Conservation (phyloP, 2,888 invertebrate genomes). For the Metopia argyrocephala region DNA sequence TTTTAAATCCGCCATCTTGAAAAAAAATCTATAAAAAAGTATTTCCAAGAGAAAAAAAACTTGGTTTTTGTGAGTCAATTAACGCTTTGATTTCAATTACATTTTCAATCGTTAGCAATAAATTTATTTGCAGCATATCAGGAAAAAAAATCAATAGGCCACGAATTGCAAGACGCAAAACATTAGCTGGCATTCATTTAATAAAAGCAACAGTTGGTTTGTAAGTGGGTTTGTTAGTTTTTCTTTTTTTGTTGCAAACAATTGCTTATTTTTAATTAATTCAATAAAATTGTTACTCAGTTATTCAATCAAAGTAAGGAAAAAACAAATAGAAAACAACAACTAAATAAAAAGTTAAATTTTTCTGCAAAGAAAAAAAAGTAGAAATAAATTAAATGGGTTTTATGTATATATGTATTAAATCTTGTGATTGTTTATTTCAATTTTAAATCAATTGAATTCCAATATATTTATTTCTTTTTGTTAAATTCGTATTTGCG, state of each 20-base stretch:
- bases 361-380: background rate
- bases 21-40: background rate
- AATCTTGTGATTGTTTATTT: too few species aligned
- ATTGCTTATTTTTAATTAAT: slow-evolving; percentile 45
- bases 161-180: too few species aligned
- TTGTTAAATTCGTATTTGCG: background rate
- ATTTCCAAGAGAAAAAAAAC: background rate
- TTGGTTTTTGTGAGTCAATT: slow-evolving; percentile 50
- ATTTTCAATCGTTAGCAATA: slow-evolving; percentile 31
- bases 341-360: background rate
- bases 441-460: too few species aligned
- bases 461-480: background rate
- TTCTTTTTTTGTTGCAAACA: background rate
- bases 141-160: background rate
- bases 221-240: background rate
- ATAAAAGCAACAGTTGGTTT: too few species aligned
- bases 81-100: slow-evolving; percentile 58
- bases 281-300: slow-evolving; percentile 47
- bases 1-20: slow-evolving; percentile 41
- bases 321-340: slow-evolving; percentile 1
- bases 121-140: slow-evolving; percentile 16
- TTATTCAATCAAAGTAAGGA: slow-evolving; percentile 46
- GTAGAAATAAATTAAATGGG: too few species aligned
- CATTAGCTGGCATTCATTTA: too few species aligned
- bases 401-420: too few species aligned